Base-by-base conservation (phyloP, 2,797 vertebrate species). In the Odontamblyopus rebecca region DNA sequence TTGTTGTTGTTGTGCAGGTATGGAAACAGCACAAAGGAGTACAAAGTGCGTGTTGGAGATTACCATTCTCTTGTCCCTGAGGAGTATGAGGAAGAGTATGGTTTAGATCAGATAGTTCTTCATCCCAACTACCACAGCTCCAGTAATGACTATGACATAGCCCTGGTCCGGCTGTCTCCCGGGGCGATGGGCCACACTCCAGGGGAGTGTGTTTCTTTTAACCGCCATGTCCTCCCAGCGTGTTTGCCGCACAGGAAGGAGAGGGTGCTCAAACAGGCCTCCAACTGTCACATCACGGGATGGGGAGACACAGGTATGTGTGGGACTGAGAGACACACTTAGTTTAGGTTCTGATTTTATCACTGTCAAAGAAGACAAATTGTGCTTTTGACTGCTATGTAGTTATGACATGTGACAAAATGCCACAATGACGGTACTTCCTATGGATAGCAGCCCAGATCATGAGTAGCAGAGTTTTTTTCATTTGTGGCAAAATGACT, bases 291-390 rank as follows among this genome's bases (percentile, higher is more conserved):
- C 63, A 96, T 99, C 83, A 98, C 97, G 0, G 98, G 98, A 77
- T 99, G 98, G 98, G 98, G 98, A 19, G 98, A 99, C 90, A 99
- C 98, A 93, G 98, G 98, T 99, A 90, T 91, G 72, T 2, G 50
- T 63, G 60, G 51, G 6, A n/a, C 35, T 12, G 61, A 15, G 15
- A 61, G 5, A 8, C 27, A 32, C 5, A 1, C 3, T 61, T 16
- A 19, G 1, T 6, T 32, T n/a, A 13, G 41, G 11, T 3, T 12
- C 12, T 44, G 3, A 13, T 44, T 16, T 16, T 57, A 2, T 19
- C 60, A 8, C 19, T 19, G 18, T 61, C 35, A 18, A 32, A 44
- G 41, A 44, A 13, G 41, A 4, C 41, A 13, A 32, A 61, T 13
- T 61, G 1, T 35, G 23, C 56, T 8, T 54, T 54, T 54, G 19